Percentiles rank a stretch among this genome's conserved stretches.
Evolutionary conservation across 1,140 invertebrate species (phyloP).

Genomic region (Sipha flava): DNA sequence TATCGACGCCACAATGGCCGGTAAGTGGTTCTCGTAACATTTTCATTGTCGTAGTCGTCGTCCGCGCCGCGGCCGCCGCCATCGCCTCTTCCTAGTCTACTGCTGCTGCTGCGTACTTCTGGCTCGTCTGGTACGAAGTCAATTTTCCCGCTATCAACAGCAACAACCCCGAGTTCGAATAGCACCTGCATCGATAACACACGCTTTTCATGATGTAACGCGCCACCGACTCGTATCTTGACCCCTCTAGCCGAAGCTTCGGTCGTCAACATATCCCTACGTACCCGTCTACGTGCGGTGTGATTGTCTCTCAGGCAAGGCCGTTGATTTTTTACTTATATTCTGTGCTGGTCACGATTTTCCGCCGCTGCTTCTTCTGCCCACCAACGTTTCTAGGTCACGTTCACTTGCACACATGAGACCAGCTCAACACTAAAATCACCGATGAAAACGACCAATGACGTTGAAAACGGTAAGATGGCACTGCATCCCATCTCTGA

Average conservation of each 20-base stretch:
- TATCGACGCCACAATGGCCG: conserved; percentile 29
- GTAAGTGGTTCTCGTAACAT: conserved; percentile 13
- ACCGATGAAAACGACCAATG: background rate
- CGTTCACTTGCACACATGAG: background rate
- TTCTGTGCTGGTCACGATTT: background rate
- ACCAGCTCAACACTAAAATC: background rate
- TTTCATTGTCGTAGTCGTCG: background rate
- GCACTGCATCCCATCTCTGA: background rate
- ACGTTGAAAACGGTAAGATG: conserved; percentile 2
- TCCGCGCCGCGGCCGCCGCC: background rate
- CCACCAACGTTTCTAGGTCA: background rate
- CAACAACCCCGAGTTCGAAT: background rate
- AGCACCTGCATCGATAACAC: background rate
- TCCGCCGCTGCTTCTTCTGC: background rate
- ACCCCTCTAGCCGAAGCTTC: too few species aligned
- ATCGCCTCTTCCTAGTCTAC: too few species aligned
- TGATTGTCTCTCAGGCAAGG: too few species aligned
- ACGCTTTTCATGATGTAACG: background rate
- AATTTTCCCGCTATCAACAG: background rate
- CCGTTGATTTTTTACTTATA: too few species aligned
- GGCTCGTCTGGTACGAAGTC: background rate
- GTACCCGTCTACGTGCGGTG: too few species aligned
- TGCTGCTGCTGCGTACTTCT: too few species aligned
- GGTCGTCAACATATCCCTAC: too few species aligned
- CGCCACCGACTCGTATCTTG: background rate